phyloP scores from a whole-genome alignment of 1,140 invertebrate species.

The Heliconius nattereri region DNA sequence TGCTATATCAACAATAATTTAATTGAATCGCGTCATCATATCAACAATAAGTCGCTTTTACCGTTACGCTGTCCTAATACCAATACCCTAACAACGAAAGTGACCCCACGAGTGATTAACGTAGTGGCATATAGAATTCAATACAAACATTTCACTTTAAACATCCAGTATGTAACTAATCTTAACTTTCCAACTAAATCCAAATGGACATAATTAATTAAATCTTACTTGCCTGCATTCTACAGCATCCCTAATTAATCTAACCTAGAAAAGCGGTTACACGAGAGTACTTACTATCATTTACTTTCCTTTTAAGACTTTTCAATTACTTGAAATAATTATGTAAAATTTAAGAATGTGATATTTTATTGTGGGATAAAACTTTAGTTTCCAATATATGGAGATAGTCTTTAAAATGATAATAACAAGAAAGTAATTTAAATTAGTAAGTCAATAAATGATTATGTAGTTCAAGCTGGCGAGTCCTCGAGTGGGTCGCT shows the following conservation, averaged over 20 bases:
- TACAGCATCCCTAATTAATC: constrained; percentile 24
- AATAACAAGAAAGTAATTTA: too few species aligned
- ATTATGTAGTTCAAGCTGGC: too few species aligned
- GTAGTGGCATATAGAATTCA: background rate
- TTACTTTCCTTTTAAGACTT: background rate
- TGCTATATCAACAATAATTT: too few species aligned
- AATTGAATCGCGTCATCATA: too few species aligned
- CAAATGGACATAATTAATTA: constrained; percentile 29
- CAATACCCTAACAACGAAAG: too few species aligned
- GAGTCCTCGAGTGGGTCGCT: too few species aligned
- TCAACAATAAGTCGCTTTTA: too few species aligned
- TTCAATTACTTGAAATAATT: background rate
- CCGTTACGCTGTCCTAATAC: background rate
- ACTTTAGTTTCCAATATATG: too few species aligned
- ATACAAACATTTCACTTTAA: background rate
- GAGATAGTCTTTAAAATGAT: too few species aligned
- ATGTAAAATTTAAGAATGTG: background rate
- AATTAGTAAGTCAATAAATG: too few species aligned
- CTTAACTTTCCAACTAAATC: constrained; percentile 22
- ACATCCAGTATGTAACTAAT: constrained; percentile 16
- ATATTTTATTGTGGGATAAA: too few species aligned
- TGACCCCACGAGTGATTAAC: too few species aligned
- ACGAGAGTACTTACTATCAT: background rate
- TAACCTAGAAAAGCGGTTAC: constrained; percentile 22
- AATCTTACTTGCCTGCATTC: constrained; percentile 21